A percentile compares a stretch with the other conserved stretches of the same genome.
Conservation (phyloP, 2,888 invertebrate species). For the Ferrisia virgata region DNA sequence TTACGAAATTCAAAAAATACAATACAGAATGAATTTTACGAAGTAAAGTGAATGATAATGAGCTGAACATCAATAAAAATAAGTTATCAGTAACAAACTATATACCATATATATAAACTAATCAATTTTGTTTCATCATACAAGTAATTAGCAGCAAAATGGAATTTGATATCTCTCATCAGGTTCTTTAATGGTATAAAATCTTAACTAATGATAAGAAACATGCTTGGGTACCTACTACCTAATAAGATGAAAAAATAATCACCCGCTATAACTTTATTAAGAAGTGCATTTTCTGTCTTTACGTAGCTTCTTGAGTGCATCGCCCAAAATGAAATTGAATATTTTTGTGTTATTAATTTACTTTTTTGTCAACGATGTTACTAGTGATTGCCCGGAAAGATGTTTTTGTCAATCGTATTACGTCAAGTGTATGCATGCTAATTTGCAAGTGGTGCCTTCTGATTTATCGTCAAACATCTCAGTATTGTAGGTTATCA, state of each 20-base stretch:
- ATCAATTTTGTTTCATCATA: neutral
- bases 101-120: neutral
- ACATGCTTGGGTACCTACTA: too few species aligned
- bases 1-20: too few species aligned
- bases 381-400: constrained; percentile 8
- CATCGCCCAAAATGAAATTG: neutral
- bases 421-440: constrained; percentile 10
- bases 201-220: neutral
- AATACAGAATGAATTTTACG: too few species aligned
- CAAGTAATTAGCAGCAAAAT: neutral
- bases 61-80: neutral
- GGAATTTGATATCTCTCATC: neutral
- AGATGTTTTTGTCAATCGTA: constrained; percentile 36
- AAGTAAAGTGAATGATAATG: too few species aligned
- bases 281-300: neutral
- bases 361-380: neutral
- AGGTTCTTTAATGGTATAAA: neutral
- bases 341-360: neutral
- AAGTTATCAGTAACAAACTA: neutral
- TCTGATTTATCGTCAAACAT: neutral
- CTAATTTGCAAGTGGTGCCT: constrained; percentile 17
- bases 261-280: neutral
- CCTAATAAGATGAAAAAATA: neutral
- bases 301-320: neutral
- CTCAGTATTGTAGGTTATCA: constrained; percentile 21